phyloP scores from a whole-genome alignment of 2,888 invertebrate genomes.

The Macaria notata region DNA sequence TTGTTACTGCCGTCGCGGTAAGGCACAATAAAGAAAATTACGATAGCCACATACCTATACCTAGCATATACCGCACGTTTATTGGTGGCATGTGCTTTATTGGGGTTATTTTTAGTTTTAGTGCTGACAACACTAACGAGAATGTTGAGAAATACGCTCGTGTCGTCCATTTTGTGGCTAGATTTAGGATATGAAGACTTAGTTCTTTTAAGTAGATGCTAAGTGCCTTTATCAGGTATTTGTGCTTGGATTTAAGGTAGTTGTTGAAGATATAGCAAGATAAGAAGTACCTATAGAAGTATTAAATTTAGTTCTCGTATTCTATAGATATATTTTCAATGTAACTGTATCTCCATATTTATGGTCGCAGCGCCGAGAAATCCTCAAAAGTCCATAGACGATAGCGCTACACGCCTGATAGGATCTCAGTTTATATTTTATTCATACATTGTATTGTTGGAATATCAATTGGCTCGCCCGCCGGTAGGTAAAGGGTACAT shows the following conservation, averaged over 20 bases:
- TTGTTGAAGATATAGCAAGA: no score
- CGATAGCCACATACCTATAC: constrained; percentile 52
- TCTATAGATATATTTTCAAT: background rate
- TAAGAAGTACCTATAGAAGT: no score
- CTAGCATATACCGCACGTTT: constrained; percentile 36
- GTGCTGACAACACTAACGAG: constrained; percentile 25
- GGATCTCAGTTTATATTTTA: constrained; percentile 81
- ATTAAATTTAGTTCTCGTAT: no score
- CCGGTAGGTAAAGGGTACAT: constrained; percentile 82
- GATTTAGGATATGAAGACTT: background rate
- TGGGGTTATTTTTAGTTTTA: constrained; percentile 42
- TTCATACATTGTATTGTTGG: constrained; percentile 83
- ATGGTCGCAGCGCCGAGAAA: constrained; percentile 2
- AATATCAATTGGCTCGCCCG: constrained; percentile 82
- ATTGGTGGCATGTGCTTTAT: constrained; percentile 47
- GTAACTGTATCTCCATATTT: constrained; percentile 3
- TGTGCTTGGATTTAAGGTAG: no score
- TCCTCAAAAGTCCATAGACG: constrained; percentile 59
- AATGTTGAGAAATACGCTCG: constrained; percentile 13
- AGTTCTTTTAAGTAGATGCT: background rate
- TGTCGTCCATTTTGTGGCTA: background rate
- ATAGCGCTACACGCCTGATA: constrained; percentile 74
- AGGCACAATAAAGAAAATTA: constrained; percentile 69
- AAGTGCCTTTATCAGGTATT: no score
- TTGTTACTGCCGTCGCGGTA: constrained; percentile 59